Evolutionary conservation across 1,140 invertebrate species (phyloP).

Genomic region (Eriocheir sinensis): DNA sequence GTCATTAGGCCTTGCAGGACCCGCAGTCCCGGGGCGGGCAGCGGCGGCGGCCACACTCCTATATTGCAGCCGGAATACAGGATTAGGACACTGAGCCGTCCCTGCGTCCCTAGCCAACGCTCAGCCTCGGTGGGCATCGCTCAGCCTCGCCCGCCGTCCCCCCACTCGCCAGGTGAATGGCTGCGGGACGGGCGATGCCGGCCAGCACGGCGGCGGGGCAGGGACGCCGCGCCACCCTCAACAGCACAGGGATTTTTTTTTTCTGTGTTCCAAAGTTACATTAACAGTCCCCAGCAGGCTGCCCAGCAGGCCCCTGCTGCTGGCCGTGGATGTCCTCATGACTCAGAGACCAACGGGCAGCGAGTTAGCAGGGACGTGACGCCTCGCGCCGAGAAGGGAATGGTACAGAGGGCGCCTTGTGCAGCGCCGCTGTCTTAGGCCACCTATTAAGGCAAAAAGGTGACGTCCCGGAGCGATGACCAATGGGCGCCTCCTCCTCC

Average conservation of each 20-base stretch:
- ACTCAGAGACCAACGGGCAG: background rate
- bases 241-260: conserved; percentile 5
- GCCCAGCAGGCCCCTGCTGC: background rate
- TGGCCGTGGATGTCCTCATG: background rate
- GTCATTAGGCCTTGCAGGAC: conserved; percentile 70
- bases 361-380: background rate
- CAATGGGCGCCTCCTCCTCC: background rate
- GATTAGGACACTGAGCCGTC: conserved; percentile 45
- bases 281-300: background rate
- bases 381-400: background rate
- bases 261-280: background rate
- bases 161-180: conserved; percentile 48
- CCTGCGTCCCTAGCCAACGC: conserved; percentile 11
- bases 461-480: background rate
- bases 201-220: background rate
- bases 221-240: conserved; percentile 58
- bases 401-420: background rate
- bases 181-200: conserved; percentile 48
- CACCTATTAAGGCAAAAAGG: background rate
- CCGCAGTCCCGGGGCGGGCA: background rate
- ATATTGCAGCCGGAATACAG: conserved; percentile 73
- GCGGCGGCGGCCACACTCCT: conserved; percentile 36
- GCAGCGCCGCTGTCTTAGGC: background rate
- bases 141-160: background rate
- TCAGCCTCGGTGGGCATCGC: conserved; percentile 45